These are phyloP conservation scores for Stictonetta naevosa DNA, from an alignment of 2,113 vertebrate genomes.

Conservation along the genomic window DNA sequence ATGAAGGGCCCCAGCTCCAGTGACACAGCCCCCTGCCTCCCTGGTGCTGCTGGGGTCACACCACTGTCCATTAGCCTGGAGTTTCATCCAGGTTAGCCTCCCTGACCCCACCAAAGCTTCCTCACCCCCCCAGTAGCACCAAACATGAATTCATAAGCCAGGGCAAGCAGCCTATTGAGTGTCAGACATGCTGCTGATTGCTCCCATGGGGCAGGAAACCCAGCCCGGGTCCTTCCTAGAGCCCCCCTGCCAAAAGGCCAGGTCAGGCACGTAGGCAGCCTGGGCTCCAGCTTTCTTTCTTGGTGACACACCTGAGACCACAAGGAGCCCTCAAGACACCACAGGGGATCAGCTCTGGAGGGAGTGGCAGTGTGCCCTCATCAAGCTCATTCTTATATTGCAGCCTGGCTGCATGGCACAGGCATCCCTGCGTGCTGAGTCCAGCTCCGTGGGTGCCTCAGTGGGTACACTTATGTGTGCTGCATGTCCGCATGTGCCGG, in stretches of 20 bases:
- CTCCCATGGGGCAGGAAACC: background rate
- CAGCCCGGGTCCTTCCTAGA: background rate
- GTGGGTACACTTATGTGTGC: accelerated
- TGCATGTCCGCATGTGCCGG: background rate
- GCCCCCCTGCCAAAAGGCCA: background rate
- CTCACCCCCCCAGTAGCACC: background rate
- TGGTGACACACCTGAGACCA: background rate
- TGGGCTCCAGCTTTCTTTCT: background rate
- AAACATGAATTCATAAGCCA: background rate
- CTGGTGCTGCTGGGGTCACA: background rate
- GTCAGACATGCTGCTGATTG: accelerated
- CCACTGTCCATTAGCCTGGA: background rate
- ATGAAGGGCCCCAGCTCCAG: background rate
- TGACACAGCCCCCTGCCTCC: background rate
- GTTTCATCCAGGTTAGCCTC: background rate
- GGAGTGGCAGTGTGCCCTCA: accelerated
- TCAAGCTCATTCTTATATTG: background rate
- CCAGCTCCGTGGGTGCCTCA: accelerated
- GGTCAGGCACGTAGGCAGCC: background rate
- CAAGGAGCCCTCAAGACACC: background rate
- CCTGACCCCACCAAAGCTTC: background rate
- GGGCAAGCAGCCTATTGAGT: background rate
- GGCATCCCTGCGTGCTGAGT: background rate
- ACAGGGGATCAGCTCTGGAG: background rate
- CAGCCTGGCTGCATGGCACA: background rate